Evolutionary conservation across 2,797 vertebrate species (phyloP), one percentile per base, ranked within the genome.

Genomic region (Eupleurogrammus muticus): DNA sequence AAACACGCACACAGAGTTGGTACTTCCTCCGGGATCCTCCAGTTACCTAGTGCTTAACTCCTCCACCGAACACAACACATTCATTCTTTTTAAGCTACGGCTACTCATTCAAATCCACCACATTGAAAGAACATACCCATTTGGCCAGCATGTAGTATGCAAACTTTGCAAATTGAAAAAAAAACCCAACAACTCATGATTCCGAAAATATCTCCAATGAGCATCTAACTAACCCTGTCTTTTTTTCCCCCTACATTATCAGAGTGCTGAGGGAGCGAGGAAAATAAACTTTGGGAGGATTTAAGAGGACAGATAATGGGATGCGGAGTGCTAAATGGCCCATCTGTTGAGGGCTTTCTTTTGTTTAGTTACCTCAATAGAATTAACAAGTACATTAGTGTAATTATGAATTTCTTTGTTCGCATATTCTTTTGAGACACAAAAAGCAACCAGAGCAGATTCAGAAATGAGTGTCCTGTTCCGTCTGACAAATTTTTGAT

Each of bases 31-130:
- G 42, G 42, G 51, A 38, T 83, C 14, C 79, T 85, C 70, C 16
- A 16, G 67, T 89, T 90, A 79, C 85, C 50, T 58, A 34, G 24
- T n/a, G 28, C 34, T 73, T 70, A 17, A 55, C 51, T 49, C 32
- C 42, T n/a, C 56, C 32, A 19, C 0, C 20, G 2, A 61, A 72
- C 58, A 91, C 78, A 90, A 70, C 48, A 12, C 51, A 61, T 5
- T 50, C 59, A 67, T 86, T 91, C 66, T 77, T 19, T 34, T 19
- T 53, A 12, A 19, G 32, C 7, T 36, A 55, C 32, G 38, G 55
- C 10, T 28, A 6, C 28, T 3, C 6, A 28, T 6, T 28, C 28
- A 28, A 28, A 28, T 28, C 28, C 28, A 28, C 28, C 28, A 3
- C 28, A 3, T 6, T 28, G 28, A 6, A 28, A 28, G 28, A 3